Percentiles rank a stretch among this genome's conserved stretches.
These are phyloP conservation scores for Chiloscyllium punctatum DNA, from an alignment of 2,797 vertebrate genomes.

Conservation along the genomic window DNA sequence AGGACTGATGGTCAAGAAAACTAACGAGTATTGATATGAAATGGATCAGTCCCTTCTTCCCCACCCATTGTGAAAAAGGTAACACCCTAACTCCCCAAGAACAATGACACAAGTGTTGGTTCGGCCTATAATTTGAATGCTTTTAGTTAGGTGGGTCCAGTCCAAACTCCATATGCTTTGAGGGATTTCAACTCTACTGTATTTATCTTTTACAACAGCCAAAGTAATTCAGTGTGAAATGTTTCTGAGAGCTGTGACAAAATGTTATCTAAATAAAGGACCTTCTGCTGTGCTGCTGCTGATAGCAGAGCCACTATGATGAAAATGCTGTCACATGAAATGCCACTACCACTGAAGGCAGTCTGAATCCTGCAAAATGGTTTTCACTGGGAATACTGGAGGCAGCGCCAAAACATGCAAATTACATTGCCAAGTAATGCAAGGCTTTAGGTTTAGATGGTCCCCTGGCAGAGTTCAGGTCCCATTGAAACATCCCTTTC, in stretches of 20 bases:
- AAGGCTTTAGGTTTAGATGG: neutral
- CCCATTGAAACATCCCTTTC: neutral
- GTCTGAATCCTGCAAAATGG: neutral
- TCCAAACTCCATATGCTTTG: neutral
- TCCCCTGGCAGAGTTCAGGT: neutral
- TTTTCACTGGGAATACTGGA: neutral
- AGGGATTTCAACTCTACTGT: neutral
- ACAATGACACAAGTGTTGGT: neutral
- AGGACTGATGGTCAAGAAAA: neutral
- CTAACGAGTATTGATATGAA: neutral
- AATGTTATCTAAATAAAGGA: neutral
- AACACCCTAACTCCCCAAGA: neutral
- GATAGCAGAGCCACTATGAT: neutral
- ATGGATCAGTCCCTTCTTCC: neutral
- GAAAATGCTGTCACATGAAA: neutral
- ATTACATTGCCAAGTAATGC: neutral
- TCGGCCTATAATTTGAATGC: neutral
- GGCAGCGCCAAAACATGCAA: neutral
- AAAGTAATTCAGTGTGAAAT: neutral
- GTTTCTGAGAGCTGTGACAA: neutral
- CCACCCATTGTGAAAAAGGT: neutral
- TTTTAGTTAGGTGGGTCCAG: neutral
- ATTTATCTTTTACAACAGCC: slow-evolving; percentile 6
- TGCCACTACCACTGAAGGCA: neutral
- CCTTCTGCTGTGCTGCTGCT: neutral